Percentiles rank a stretch among this genome's conserved stretches.
phyloP scores from a whole-genome alignment of 2,888 invertebrate genomes.

The Terebella lapidaria region DNA sequence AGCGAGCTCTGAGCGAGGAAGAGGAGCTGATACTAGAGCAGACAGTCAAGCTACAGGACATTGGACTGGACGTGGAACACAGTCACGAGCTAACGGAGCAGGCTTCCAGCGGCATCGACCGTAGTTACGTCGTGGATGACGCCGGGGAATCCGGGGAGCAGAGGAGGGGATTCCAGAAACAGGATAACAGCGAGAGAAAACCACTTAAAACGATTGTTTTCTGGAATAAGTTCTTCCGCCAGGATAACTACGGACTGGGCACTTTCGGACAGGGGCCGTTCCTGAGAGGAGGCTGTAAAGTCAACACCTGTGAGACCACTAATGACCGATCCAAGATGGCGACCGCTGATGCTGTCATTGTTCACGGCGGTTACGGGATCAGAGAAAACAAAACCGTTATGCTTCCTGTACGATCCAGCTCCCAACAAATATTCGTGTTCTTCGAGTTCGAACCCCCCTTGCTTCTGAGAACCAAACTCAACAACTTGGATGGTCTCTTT shows the following conservation, averaged over 20 bases:
- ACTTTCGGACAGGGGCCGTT: neutral
- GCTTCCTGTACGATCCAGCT: neutral
- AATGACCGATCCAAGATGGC: neutral
- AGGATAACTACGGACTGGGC: neutral
- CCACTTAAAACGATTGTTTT: neutral
- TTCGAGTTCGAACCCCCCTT: neutral
- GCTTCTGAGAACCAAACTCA: neutral
- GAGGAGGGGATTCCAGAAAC: no score
- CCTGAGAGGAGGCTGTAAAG: neutral
- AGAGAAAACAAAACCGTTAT: no score
- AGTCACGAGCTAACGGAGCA: no score
- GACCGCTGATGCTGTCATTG: neutral
- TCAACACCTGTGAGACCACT: neutral
- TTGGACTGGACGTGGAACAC: no score
- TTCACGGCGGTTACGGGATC: neutral
- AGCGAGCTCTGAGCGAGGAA: no score
- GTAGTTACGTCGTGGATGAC: neutral
- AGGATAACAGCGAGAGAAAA: neutral
- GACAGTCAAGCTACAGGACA: no score
- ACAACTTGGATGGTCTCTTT: neutral
- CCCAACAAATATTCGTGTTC: conserved; percentile 1
- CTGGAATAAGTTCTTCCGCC: neutral
- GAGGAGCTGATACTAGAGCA: no score
- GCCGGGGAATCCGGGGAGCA: no score
- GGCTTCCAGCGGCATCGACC: neutral